phyloP scores from a whole-genome alignment of 2,888 invertebrate species.

The Morpho deidamia region DNA sequence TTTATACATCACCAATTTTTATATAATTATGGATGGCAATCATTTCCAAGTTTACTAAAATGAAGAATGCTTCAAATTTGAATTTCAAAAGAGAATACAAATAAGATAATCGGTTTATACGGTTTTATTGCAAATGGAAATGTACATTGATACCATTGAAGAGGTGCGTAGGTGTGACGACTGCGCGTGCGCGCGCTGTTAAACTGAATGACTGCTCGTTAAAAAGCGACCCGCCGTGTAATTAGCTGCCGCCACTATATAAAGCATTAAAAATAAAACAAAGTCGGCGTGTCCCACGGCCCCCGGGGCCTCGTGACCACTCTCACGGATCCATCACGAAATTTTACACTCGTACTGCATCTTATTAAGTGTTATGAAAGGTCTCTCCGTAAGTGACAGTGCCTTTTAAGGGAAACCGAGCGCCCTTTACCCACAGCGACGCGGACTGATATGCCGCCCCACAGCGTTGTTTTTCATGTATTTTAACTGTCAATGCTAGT shows the following conservation, averaged over 20 bases:
- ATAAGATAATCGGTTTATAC: neutral
- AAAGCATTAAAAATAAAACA: conserved; percentile 54
- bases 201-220: conserved; percentile 65
- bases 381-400: conserved; percentile 55
- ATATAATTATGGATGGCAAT: too few relatives aligned
- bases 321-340: conserved; percentile 69
- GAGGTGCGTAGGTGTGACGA: conserved; percentile 28
- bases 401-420: conserved; percentile 54
- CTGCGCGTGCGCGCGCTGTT: conserved; percentile 51
- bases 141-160: conserved; percentile 14
- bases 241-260: conserved; percentile 56
- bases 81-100: neutral
- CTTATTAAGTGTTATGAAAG: conserved; percentile 72
- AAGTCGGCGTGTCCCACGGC: conserved; percentile 56
- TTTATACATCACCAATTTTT: too few relatives aligned
- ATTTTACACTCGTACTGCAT: conserved; percentile 62
- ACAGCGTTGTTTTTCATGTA: conserved; percentile 22
- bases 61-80: too few relatives aligned
- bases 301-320: conserved; percentile 62
- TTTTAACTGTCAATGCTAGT: neutral
- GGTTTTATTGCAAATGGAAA: conserved; percentile 7
- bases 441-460: conserved; percentile 20
- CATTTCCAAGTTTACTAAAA: too few relatives aligned
- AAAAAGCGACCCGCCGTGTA: conserved; percentile 61
- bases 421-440: conserved; percentile 37